A percentile compares a stretch with the other conserved stretches of the same genome.
Evolutionary conservation across 2,113 vertebrate species (phyloP).

Genomic region (Spheniscus mendiculus): DNA sequence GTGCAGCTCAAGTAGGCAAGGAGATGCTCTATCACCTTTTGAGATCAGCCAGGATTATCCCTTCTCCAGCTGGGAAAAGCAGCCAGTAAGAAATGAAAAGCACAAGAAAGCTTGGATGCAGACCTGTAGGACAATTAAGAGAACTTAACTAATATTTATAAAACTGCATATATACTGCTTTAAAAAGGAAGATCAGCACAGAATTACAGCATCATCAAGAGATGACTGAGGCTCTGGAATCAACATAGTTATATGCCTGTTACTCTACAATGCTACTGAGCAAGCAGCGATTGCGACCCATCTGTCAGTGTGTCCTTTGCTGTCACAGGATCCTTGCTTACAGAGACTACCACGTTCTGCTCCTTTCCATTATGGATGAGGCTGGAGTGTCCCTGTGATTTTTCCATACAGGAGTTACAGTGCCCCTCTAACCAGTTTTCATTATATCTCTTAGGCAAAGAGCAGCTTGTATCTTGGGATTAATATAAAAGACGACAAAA

Average conservation of each 20-base stretch:
- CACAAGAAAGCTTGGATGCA: not conserved
- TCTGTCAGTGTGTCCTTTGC: conserved; percentile 5
- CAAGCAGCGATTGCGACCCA: not conserved
- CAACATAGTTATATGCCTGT: not conserved
- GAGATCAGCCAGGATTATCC: not conserved
- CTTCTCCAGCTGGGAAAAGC: not conserved
- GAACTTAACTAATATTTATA: not conserved
- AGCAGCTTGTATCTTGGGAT: not conserved
- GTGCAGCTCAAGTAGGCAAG: not conserved
- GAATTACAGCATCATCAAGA: not conserved
- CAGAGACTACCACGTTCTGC: not conserved
- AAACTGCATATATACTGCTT: not conserved
- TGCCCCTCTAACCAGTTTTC: not conserved
- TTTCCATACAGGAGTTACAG: not conserved
- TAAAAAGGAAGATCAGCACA: not conserved
- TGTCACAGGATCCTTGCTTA: conserved; percentile 27
- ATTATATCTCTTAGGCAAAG: not conserved
- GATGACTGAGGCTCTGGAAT: not conserved
- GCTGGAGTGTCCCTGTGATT: not conserved
- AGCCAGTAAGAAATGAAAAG: not conserved
- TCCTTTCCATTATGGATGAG: conserved; percentile 2
- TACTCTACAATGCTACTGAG: not conserved
- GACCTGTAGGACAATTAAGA: not conserved
- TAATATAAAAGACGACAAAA: not conserved
- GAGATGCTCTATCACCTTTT: not conserved